These are phyloP conservation scores for Eulemur albifrons DNA, from an alignment of 2,797 vertebrate genomes.

Conservation along the genomic window DNA sequence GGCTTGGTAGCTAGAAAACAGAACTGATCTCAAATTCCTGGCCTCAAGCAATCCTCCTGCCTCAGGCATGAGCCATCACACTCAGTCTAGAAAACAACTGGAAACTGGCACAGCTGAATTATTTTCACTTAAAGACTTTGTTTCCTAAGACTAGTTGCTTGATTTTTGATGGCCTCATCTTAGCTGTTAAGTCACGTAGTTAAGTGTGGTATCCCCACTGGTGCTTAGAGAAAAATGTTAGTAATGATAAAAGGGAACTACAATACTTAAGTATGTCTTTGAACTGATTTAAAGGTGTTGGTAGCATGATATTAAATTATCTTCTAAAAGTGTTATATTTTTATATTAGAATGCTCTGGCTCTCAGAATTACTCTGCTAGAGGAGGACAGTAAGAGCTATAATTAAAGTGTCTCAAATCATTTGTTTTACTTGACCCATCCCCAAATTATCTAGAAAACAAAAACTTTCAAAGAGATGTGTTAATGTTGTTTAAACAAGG, in stretches of 20 bases:
- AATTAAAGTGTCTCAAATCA: constrained; percentile 16
- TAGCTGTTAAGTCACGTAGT: constrained; percentile 2
- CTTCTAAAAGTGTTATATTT: constrained; percentile 17
- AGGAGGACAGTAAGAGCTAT: not conserved
- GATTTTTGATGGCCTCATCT: constrained; percentile 42
- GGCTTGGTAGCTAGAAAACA: constrained; percentile 4
- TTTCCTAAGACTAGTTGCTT: constrained; percentile 31
- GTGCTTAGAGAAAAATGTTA: constrained; percentile 12
- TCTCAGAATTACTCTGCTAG: constrained; percentile 42
- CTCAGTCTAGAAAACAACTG: not conserved
- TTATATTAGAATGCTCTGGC: not conserved
- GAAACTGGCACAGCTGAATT: not conserved
- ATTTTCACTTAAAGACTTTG: constrained; percentile 4
- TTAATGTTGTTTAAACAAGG: constrained; percentile 31
- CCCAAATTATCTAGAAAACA: constrained; percentile 33
- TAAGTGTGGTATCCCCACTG: not conserved
- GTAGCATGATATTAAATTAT: not conserved
- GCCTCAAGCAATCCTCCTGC: not conserved
- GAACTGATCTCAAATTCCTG: not conserved
- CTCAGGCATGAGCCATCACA: not conserved
- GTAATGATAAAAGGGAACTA: not conserved
- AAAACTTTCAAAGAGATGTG: not conserved
- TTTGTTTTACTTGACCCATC: constrained; percentile 25
- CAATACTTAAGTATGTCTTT: not conserved
- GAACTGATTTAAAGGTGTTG: constrained; percentile 4